phyloP scores from a whole-genome alignment of 2,888 invertebrate species.

The Pyrgus malvae region DNA sequence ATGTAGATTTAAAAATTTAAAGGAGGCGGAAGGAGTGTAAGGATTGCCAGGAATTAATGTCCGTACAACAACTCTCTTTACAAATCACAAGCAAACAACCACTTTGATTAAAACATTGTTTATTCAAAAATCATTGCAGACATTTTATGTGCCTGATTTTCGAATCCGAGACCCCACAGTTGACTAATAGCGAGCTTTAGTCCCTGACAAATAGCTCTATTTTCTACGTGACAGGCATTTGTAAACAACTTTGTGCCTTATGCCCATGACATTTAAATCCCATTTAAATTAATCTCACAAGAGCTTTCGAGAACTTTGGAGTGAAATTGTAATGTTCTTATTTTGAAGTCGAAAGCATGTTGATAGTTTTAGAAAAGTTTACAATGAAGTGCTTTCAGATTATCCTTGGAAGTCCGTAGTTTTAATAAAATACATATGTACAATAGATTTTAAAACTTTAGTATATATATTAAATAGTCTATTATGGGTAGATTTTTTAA shows the following conservation, averaged over 20 bases:
- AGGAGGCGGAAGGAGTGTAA: too few relatives aligned
- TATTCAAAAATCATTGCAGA: not conserved
- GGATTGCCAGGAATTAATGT: too few relatives aligned
- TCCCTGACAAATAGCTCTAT: slow-evolving; percentile 16
- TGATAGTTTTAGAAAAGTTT: slow-evolving; percentile 5
- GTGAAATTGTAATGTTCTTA: slow-evolving; percentile 17
- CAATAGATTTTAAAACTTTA: too few relatives aligned
- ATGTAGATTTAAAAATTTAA: too few relatives aligned
- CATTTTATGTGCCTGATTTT: slow-evolving; percentile 17
- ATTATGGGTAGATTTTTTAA: too few relatives aligned
- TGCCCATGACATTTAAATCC: not conserved
- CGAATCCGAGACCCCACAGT: not conserved
- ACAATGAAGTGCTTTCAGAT: not conserved
- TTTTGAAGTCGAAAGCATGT: slow-evolving; percentile 14
- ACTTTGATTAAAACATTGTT: not conserved
- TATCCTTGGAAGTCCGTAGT: not conserved
- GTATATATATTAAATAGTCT: too few relatives aligned
- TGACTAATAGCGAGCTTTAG: slow-evolving; percentile 8
- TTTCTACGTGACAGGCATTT: slow-evolving; percentile 18
- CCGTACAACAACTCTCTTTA: too few relatives aligned
- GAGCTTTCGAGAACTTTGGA: slow-evolving; percentile 4
- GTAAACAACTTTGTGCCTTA: slow-evolving; percentile 1
- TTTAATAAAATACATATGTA: too few relatives aligned
- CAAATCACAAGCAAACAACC: not conserved
- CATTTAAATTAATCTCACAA: not conserved